Percentiles rank a stretch among this genome's conserved stretches.
phyloP scores from a whole-genome alignment of 2,888 invertebrate species.

The Melitaea athalia region DNA sequence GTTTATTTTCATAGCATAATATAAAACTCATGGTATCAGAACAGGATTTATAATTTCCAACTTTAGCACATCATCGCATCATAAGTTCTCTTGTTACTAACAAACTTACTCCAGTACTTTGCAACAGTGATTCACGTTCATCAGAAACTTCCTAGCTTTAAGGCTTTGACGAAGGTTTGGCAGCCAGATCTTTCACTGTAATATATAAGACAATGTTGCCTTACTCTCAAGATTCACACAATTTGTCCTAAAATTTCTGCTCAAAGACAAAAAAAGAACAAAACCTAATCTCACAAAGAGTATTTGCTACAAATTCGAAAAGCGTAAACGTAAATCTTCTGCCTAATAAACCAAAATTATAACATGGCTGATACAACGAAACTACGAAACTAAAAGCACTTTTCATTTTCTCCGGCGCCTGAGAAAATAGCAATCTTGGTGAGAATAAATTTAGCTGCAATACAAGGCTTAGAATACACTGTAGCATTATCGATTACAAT shows the following conservation, averaged over 20 bases:
- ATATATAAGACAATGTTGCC: neutral
- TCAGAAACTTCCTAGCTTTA: too few relatives aligned
- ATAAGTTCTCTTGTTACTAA: too few relatives aligned
- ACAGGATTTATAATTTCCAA: too few relatives aligned
- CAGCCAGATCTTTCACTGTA: neutral
- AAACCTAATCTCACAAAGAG: neutral
- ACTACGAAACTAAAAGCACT: constrained; percentile 36
- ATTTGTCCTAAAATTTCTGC: neutral
- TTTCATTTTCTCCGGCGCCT: constrained; percentile 30
- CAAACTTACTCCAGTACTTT: too few relatives aligned
- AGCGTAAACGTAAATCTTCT: constrained; percentile 1
- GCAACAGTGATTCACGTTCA: too few relatives aligned
- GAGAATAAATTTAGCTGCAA: constrained; percentile 29
- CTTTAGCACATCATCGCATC: too few relatives aligned
- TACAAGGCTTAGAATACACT: constrained; percentile 12
- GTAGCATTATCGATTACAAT: neutral
- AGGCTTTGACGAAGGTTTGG: neutral
- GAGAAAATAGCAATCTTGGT: constrained; percentile 34
- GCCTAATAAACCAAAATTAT: constrained; percentile 11
- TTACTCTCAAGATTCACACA: neutral
- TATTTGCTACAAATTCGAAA: neutral
- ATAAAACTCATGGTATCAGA: too few relatives aligned
- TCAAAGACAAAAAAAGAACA: constrained; percentile 1
- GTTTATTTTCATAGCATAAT: too few relatives aligned
- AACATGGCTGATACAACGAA: constrained; percentile 25